Evolutionary conservation across 2,113 vertebrate species (phyloP).

Genomic region (Macquaria australasica): DNA sequence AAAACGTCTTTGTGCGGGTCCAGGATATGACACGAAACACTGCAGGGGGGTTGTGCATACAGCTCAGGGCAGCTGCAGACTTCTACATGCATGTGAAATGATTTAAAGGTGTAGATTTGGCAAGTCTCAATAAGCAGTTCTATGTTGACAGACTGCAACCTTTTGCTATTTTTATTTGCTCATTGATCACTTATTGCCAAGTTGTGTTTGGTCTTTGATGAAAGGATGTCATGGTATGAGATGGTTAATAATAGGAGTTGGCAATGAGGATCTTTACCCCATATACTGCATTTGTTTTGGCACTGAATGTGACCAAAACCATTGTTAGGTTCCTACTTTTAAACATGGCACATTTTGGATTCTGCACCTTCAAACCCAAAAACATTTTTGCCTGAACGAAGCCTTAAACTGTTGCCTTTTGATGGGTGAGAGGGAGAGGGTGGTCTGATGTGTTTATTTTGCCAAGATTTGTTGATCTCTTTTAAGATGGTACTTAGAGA

Average conservation of each 20-base stretch:
- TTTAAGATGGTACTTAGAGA: background rate
- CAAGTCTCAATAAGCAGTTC: background rate
- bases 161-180: background rate
- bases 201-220: background rate
- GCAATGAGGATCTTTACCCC: background rate
- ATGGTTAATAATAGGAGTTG: background rate
- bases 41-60: no score
- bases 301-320: background rate
- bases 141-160: background rate
- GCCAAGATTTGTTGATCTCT: background rate
- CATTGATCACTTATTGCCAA: background rate
- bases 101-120: background rate
- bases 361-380: background rate
- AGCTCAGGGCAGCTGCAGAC: background rate
- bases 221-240: background rate
- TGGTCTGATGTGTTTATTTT: background rate
- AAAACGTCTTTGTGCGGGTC: background rate
- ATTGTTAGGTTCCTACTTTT: background rate
- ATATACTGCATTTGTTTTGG: background rate
- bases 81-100: background rate
- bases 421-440: background rate
- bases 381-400: background rate
- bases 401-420: background rate
- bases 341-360: background rate
- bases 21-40: background rate